Evolutionary conservation across 2,888 invertebrate species (phyloP), one percentile per base, ranked within the genome.

Genomic region (Mesochorus sp.): DNA sequence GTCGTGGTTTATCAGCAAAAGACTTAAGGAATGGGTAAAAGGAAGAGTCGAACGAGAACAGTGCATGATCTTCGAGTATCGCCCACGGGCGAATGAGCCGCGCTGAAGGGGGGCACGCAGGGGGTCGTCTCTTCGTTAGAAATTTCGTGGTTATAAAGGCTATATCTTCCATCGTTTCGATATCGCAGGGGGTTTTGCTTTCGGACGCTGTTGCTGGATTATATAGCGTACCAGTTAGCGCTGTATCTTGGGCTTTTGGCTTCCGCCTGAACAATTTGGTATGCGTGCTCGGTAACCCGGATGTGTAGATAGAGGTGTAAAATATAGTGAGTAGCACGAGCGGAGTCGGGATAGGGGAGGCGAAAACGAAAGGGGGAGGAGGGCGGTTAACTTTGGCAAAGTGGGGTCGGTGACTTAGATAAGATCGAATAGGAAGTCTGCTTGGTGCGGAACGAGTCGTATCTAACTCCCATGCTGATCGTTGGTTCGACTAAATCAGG

Each of bases 231-330:
- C 39, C 31, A 72, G 53, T 49, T 79, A 53, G 42, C 59, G 12
- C 59, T 71, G 55, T 76, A 64, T 76, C 57, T 51, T 47, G 72
- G 42, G 53, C 62, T 78, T 39, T 51, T 53, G 34, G 47, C 77
- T 75, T 61, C 64, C 70, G 55, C 57, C 47, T 64, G 70, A 74
- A 70, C 80, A 79, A 81, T 80, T 81, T 80, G 76, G 80, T 81
- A 81, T 81, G 81, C 81, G 81, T 81, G 68, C 70, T 74, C 55
- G 74, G 77, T 80, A 76, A 73, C 81, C 79, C 76, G 75, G 64
- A 79, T 77, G 76, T 81, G 80, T 79, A 80, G 81, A 81, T 81
- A 80, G 80, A 80, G 81, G 79, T 81, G 81, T 80, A 81, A 80
- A 81, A 81, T 81, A 81, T 78, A 78, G 74, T 51, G 80, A 80